Conservation (phyloP, 2,797 vertebrate genomes). For the Xyrichtys novacula region DNA sequence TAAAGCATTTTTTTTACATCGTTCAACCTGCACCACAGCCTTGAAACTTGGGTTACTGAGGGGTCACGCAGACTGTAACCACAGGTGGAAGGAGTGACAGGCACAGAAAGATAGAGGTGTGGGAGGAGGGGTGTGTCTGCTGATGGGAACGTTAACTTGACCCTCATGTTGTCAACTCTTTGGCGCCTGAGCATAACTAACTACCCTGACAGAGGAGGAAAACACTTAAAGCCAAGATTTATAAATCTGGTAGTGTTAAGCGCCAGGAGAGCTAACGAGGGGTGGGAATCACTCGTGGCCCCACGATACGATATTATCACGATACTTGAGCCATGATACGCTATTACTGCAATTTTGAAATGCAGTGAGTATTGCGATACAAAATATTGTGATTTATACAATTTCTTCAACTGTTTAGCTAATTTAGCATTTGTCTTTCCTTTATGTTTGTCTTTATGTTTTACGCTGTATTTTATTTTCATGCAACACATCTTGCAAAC, state of each 20-base stretch:
- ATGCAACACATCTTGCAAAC: too few species aligned
- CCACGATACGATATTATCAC: too few species aligned
- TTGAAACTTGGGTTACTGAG: conserved; percentile 12
- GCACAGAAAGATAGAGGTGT: not conserved
- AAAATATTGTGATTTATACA: too few species aligned
- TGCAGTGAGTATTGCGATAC: too few species aligned
- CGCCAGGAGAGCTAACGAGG: not conserved
- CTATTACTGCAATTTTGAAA: too few species aligned
- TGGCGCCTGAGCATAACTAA: not conserved
- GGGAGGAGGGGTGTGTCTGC: not conserved
- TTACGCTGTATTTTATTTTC: too few species aligned
- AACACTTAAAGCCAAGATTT: not conserved
- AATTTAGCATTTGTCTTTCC: too few species aligned
- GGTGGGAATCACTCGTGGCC: too few species aligned
- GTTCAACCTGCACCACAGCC: not conserved
- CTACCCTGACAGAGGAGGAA: not conserved
- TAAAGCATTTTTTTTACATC: conserved; percentile 3
- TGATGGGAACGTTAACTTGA: conserved; percentile 21
- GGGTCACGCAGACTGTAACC: conserved; percentile 36
- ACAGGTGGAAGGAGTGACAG: conserved; percentile 30
- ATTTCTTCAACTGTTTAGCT: too few species aligned
- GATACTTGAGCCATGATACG: too few species aligned
- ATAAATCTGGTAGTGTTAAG: too few species aligned
- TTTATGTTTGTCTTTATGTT: too few species aligned
- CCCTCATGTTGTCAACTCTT: conserved; percentile 26